phyloP scores from a whole-genome alignment of 1,140 invertebrate genomes.

The Physella acuta region DNA sequence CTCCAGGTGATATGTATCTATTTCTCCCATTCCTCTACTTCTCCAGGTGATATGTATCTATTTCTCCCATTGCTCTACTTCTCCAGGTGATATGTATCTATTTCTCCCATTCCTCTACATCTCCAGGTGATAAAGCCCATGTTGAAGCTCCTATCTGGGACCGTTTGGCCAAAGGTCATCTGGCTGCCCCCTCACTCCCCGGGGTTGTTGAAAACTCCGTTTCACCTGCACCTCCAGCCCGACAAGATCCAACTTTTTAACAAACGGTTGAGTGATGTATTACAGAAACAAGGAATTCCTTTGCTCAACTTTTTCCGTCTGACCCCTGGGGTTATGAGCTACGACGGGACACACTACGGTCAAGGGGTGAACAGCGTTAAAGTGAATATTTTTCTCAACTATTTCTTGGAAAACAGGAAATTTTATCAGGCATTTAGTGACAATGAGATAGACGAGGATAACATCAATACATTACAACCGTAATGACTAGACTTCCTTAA shows the following conservation, averaged over 20 bases:
- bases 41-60: no score
- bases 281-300: slow-evolving; percentile 1
- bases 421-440: no score
- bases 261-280: not conserved
- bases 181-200: not conserved
- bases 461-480: no score
- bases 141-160: not conserved
- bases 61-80: no score
- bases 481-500: no score
- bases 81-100: no score
- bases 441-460: no score
- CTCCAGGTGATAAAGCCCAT: not conserved
- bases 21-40: no score
- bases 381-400: slow-evolving; percentile 14
- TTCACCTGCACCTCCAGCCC: not conserved
- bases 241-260: not conserved
- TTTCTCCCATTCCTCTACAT: no score
- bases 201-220: not conserved
- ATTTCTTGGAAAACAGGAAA: slow-evolving; percentile 6
- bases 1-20: no score
- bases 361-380: slow-evolving; percentile 17
- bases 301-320: slow-evolving; percentile 3
- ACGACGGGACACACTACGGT: slow-evolving; percentile 23
- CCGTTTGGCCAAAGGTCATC: not conserved
- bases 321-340: slow-evolving; percentile 13